phyloP scores from a whole-genome alignment of 2,888 invertebrate species.

The Tipula lateralis region DNA sequence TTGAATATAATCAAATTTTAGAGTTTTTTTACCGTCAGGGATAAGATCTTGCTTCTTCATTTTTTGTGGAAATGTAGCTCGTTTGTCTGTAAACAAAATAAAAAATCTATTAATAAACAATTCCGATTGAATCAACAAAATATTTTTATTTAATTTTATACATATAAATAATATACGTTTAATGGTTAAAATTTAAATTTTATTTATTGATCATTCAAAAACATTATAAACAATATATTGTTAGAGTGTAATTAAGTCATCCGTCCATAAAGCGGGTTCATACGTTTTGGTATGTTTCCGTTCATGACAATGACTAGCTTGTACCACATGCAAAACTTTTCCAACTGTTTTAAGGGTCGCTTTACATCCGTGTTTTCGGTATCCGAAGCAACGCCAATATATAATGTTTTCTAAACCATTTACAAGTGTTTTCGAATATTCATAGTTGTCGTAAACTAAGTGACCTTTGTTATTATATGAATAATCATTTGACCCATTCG shows the following conservation, averaged over 20 bases:
- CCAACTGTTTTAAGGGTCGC: constrained; percentile 42
- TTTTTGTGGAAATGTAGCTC: neutral
- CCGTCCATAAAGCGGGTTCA: constrained; percentile 37
- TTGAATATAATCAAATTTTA: neutral
- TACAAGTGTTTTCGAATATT: constrained; percentile 40
- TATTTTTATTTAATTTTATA: neutral
- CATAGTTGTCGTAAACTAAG: constrained; percentile 42
- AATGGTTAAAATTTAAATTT: neutral
- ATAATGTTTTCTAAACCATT: constrained; percentile 40
- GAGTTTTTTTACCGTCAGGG: neutral
- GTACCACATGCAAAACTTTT: constrained; percentile 39
- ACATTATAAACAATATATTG: neutral
- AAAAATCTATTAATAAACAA: neutral
- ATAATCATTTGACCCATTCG: constrained; percentile 33
- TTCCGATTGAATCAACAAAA: neutral
- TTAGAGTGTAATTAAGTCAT: neutral
- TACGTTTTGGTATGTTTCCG: constrained; percentile 37
- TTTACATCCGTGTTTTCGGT: constrained; percentile 41
- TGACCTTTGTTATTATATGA: constrained; percentile 46
- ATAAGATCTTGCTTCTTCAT: neutral
- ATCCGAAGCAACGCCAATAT: constrained; percentile 44
- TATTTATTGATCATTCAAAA: neutral
- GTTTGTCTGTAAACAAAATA: neutral
- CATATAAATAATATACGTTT: neutral
- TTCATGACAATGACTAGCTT: constrained; percentile 43